These are phyloP conservation scores for Tapirus indicus DNA, from an alignment of 2,797 vertebrate genomes.

Conservation along the genomic window DNA sequence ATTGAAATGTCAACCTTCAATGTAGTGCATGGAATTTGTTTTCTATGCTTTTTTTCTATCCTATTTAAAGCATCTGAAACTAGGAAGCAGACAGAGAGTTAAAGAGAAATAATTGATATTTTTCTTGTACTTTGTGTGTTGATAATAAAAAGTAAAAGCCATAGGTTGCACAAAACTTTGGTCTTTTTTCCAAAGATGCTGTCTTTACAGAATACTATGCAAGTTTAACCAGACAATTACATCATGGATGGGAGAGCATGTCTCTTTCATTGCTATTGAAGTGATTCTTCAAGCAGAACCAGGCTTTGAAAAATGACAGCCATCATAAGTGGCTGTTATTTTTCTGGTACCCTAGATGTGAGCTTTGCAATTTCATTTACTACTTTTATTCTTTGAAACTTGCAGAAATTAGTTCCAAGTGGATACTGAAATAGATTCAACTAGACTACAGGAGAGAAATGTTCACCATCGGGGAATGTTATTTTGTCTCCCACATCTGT, in stretches of 20 bases:
- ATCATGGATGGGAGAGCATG: neutral
- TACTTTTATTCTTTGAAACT: constrained; percentile 31
- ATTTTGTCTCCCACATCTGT: neutral
- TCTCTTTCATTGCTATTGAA: constrained; percentile 1
- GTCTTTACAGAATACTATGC: neutral
- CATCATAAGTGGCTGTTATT: neutral
- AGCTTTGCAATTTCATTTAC: constrained; percentile 18
- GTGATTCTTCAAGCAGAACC: constrained; percentile 13
- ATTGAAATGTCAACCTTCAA: neutral
- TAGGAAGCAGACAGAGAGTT: constrained; percentile 4
- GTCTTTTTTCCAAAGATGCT: neutral
- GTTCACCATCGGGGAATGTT: neutral
- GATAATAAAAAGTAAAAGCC: constrained; percentile 66
- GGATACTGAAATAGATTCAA: neutral
- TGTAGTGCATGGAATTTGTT: neutral
- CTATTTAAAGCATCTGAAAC: constrained; percentile 20
- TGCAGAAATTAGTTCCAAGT: constrained; percentile 39
- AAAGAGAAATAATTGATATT: constrained; percentile 6
- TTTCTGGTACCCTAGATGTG: constrained; percentile 21
- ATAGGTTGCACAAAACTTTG: constrained; percentile 3
- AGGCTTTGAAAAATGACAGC: constrained; percentile 38
- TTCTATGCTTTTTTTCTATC: neutral
- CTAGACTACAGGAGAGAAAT: neutral
- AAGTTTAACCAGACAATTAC: neutral
- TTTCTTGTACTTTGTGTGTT: constrained; percentile 63